phyloP scores from a whole-genome alignment of 2,113 vertebrate species.

The Bubo scandiacus region DNA sequence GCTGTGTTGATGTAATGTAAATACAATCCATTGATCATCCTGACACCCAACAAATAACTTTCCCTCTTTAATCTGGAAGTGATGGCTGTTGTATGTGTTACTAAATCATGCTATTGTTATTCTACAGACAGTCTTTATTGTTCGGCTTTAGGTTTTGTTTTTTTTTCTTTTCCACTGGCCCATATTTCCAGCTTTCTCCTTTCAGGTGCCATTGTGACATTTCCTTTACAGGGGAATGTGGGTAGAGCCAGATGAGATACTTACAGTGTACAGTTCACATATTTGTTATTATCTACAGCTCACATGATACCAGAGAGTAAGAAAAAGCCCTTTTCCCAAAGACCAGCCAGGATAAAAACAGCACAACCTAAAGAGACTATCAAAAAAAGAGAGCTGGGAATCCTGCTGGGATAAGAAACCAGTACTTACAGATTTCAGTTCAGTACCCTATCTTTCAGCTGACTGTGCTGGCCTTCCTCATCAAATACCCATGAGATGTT shows the following conservation, averaged over 20 bases:
- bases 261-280: neutral
- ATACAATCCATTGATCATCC: constrained; percentile 51
- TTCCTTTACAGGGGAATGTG: neutral
- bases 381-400: neutral
- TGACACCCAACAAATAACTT: constrained; percentile 35
- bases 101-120: neutral
- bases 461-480: neutral
- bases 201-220: neutral
- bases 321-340: neutral
- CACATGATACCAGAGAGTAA: neutral
- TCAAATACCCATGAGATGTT: neutral
- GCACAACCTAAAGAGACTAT: neutral
- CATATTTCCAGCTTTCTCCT: neutral
- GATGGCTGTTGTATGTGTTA: neutral
- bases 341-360: neutral
- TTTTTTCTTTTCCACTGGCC: neutral
- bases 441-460: neutral
- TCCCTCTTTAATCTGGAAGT: constrained; percentile 2
- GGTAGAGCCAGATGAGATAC: neutral
- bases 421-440: neutral
- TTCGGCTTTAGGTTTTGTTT: fast-evolving
- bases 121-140: neutral
- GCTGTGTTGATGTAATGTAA: neutral
- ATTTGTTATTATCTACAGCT: neutral
- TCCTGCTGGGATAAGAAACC: neutral